Percentiles rank a stretch among this genome's conserved stretches.
phyloP scores from a whole-genome alignment of 2,888 invertebrate species.

The Cryptocephalus moraei region DNA sequence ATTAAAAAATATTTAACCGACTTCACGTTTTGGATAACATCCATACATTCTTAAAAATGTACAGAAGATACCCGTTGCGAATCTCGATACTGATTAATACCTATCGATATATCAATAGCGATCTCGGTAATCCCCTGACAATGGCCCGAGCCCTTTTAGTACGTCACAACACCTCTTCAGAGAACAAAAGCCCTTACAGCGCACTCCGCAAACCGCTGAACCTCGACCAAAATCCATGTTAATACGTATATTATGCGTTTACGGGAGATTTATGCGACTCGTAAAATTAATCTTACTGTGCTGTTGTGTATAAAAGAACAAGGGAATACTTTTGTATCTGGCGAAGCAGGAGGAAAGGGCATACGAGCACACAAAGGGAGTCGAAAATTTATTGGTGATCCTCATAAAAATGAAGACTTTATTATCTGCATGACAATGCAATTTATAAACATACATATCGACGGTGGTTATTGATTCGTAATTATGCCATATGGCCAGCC shows the following conservation, averaged over 20 bases:
- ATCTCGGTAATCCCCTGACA: conserved; percentile 28
- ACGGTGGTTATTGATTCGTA: conserved; percentile 6
- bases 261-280: conserved; percentile 30
- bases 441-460: conserved; percentile 11
- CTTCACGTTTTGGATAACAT: too few species aligned
- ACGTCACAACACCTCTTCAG: conserved; percentile 36
- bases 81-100: conserved; percentile 17
- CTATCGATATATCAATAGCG: conserved; percentile 30
- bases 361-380: conserved; percentile 10
- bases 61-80: neutral
- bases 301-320: conserved; percentile 7
- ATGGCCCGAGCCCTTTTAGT: conserved; percentile 25
- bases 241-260: conserved; percentile 30
- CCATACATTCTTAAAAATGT: too few species aligned
- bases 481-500: conserved; percentile 3
- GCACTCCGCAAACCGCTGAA: conserved; percentile 30
- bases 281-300: conserved; percentile 22
- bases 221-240: conserved; percentile 32
- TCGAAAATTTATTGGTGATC: conserved; percentile 12
- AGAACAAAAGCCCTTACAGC: conserved; percentile 28
- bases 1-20: too few species aligned
- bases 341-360: conserved; percentile 11
- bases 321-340: conserved; percentile 1
- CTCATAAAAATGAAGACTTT: conserved; percentile 15
- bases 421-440: conserved; percentile 17